Percentiles rank a stretch among this genome's conserved stretches.
Evolutionary conservation across 2,888 invertebrate genomes (phyloP).

Genomic region (Nysson spinosus): DNA sequence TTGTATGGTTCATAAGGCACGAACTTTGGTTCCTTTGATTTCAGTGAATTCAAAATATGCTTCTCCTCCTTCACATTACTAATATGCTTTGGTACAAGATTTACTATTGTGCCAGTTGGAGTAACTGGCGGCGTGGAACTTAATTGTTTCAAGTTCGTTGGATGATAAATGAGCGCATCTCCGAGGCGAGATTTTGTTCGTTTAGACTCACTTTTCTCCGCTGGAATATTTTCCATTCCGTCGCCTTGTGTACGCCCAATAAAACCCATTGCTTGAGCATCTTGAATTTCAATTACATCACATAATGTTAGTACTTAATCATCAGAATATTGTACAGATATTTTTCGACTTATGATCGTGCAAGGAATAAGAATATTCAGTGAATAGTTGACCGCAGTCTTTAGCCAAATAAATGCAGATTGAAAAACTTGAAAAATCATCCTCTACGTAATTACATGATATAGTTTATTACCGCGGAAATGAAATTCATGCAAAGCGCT

Average conservation of each 20-base stretch:
- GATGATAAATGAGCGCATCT: slow-evolving; percentile 76
- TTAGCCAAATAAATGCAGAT: too few relatives aligned
- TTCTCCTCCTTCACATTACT: slow-evolving; percentile 80
- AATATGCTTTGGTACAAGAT: slow-evolving; percentile 82
- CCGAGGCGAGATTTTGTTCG: slow-evolving; percentile 68
- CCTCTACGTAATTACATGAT: too few relatives aligned
- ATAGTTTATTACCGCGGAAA: too few relatives aligned
- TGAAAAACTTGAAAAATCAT: too few relatives aligned
- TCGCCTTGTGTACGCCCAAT: slow-evolving; percentile 84
- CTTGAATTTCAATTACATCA: slow-evolving; percentile 47
- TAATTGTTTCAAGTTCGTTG: slow-evolving; percentile 72
- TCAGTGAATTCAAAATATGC: slow-evolving; percentile 75
- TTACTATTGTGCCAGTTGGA: slow-evolving; percentile 81
- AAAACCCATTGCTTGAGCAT: slow-evolving; percentile 60
- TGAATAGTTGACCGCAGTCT: too few relatives aligned
- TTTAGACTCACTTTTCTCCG: slow-evolving; percentile 61
- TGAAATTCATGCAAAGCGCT: too few relatives aligned
- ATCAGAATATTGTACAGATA: too few relatives aligned
- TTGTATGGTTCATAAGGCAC: slow-evolving; percentile 94
- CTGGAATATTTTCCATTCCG: slow-evolving; percentile 84
- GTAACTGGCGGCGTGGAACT: slow-evolving; percentile 76
- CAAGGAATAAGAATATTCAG: too few relatives aligned
- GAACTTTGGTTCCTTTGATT: slow-evolving; percentile 86
- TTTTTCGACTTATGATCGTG: too few relatives aligned
- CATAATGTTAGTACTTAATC: too few relatives aligned